Conservation (phyloP, 1,140 invertebrate genomes). For the Eueides isabella region DNA sequence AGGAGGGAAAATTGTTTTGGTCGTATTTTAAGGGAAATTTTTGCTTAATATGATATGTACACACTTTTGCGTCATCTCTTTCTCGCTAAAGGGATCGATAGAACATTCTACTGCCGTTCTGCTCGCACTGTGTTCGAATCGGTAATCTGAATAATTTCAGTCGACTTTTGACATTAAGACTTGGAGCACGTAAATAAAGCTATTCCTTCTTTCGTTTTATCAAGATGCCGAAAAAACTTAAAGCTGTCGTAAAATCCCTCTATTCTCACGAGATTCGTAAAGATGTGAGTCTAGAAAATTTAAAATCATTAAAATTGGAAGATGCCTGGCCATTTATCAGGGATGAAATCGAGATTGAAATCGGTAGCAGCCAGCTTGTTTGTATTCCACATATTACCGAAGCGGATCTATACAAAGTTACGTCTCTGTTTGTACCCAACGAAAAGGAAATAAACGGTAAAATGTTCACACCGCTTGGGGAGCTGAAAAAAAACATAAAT, state of each 20-base stretch:
- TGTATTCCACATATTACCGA: conserved; percentile 81
- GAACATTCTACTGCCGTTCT: not conserved
- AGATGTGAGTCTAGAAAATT: conserved; percentile 74
- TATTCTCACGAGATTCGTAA: conserved; percentile 80
- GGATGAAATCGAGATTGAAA: conserved; percentile 80
- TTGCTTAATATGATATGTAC: not conserved
- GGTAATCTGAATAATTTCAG: conserved; percentile 39
- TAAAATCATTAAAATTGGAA: conserved; percentile 77
- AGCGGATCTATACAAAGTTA: conserved; percentile 74
- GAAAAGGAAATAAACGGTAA: conserved; percentile 74
- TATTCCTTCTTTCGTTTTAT: not conserved
- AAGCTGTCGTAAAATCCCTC: conserved; percentile 77
- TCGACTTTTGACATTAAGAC: conserved; percentile 44
- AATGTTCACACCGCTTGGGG: conserved; percentile 76
- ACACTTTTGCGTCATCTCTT: conserved; percentile 34
- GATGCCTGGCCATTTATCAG: conserved; percentile 81
- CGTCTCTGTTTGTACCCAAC: conserved; percentile 75
- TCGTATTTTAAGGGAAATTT: conserved; percentile 31
- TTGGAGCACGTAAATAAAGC: conserved; percentile 11
- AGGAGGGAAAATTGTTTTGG: not conserved
- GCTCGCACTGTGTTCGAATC: not conserved
- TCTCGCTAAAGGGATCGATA: conserved; percentile 37
- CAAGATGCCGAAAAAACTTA: conserved; percentile 80
- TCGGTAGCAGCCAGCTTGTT: conserved; percentile 74
- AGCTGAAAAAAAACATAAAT: conserved; percentile 73